phyloP scores from a whole-genome alignment of 2,113 vertebrate species.

The Tympanuchus pallidicinctus region DNA sequence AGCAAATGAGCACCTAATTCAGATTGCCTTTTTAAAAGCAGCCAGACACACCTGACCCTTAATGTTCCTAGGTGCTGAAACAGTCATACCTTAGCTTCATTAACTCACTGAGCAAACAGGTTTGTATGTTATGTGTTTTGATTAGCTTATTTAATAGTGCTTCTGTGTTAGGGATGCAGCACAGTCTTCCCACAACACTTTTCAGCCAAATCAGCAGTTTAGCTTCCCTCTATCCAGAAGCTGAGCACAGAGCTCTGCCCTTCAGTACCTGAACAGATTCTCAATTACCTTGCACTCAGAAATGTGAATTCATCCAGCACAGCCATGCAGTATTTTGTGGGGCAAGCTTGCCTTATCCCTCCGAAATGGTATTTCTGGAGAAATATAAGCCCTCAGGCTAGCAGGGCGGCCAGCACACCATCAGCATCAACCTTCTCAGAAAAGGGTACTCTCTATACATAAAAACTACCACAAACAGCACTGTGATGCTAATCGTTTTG shows the following conservation, averaged over 20 bases:
- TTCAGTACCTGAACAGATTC: background rate
- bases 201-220: background rate
- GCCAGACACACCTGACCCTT: background rate
- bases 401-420: background rate
- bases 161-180: background rate
- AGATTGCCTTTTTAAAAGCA: background rate
- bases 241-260: background rate
- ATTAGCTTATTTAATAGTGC: background rate
- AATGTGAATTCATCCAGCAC: background rate
- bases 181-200: background rate
- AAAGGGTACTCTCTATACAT: background rate
- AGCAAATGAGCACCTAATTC: background rate
- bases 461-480: background rate
- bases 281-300: background rate
- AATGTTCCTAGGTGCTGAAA: background rate
- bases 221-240: background rate
- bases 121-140: rapidly evolving
- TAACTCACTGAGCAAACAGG: background rate
- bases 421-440: background rate
- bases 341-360: background rate
- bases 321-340: background rate
- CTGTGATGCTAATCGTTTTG: background rate
- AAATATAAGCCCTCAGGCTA: background rate
- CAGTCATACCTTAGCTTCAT: background rate
- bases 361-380: background rate